phyloP scores from a whole-genome alignment of 2,888 invertebrate species.

The Pammene aurita region DNA sequence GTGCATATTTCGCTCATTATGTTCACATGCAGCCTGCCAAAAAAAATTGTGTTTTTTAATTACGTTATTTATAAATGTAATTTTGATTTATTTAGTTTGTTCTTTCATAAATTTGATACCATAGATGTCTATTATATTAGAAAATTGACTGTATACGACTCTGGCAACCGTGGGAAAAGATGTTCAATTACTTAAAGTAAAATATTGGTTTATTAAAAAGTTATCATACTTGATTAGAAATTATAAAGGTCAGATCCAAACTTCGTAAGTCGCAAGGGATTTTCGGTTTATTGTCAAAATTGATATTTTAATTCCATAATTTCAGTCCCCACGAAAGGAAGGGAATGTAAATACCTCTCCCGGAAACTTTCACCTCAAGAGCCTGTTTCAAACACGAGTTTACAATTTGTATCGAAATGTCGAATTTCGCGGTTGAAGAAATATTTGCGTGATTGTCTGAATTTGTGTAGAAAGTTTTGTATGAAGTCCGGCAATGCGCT shows the following conservation, averaged over 20 bases:
- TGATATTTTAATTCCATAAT: conserved; percentile 55
- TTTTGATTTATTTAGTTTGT: no score
- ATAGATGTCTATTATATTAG: no score
- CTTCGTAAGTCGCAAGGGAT: conserved; percentile 3
- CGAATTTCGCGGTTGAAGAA: conserved; percentile 30
- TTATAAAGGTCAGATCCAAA: conserved; percentile 14
- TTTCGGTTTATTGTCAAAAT: conserved; percentile 51
- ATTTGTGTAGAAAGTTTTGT: conserved; percentile 16
- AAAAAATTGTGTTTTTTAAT: no score
- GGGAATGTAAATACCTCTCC: conserved; percentile 44
- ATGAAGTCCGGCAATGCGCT: neutral
- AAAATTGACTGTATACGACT: no score
- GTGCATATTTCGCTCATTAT: no score
- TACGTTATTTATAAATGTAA: no score
- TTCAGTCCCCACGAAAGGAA: conserved; percentile 49
- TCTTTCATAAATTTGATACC: no score
- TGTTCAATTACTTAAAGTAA: no score
- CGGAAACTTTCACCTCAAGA: conserved; percentile 25
- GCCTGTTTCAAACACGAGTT: conserved; percentile 23
- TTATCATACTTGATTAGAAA: no score
- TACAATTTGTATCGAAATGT: conserved; percentile 29
- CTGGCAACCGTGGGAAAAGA: no score
- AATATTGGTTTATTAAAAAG: no score
- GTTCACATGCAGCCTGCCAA: no score
- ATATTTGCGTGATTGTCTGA: conserved; percentile 29